Evolutionary conservation across 2,113 vertebrate species (phyloP), one percentile per base, ranked within the genome.

Genomic region (Nothoprocta pentlandii): DNA sequence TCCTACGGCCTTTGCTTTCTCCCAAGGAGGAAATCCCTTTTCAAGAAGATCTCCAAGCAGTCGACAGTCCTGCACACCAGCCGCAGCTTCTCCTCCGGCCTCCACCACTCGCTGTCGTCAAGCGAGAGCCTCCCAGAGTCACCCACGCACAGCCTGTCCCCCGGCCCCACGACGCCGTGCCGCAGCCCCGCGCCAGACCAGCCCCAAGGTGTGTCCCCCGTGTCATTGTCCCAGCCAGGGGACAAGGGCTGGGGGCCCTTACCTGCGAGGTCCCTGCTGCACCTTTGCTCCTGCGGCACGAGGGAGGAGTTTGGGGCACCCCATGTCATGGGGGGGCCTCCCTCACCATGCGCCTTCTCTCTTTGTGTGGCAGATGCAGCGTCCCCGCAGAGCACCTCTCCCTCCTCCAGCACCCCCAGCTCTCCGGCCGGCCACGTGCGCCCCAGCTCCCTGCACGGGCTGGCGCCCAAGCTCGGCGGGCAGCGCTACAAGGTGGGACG

Each of bases 41-140:
- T 99, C 89, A 99, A 98, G 97, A 99, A 99, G 97, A 98, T 99
- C 91, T 99, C 99, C 44, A 99, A 99, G 97, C 99, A 99, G 94
- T 97, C 98, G 0, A 98, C 98, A 0, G 98, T 98, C 47, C 98
- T 99, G 83, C 99, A 99, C 95, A 98, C 98, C 95, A 99, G 99
- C 95, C 99, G 98, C 63, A 99, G 99, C 96, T 99, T 99, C 97
- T 99, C 99, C 13, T 99, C 99, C 0, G 99, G 99, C 9, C 99
- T 99, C 74, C 99, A 99, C 68, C 99, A 99, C 96, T 99, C 99
- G 0, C 98, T 99, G 85, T 99, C 99, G 5, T 99, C 99, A 85
- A 99, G 99, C 0, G 99, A 99, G 97, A 99, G 99, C 97, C 98
- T 99, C 34, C 99, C 99, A 0, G 99, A 99, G 39, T 99, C 99